Base-by-base conservation (phyloP, 1,140 invertebrate genomes). In the Heliconius hewitsoni region DNA sequence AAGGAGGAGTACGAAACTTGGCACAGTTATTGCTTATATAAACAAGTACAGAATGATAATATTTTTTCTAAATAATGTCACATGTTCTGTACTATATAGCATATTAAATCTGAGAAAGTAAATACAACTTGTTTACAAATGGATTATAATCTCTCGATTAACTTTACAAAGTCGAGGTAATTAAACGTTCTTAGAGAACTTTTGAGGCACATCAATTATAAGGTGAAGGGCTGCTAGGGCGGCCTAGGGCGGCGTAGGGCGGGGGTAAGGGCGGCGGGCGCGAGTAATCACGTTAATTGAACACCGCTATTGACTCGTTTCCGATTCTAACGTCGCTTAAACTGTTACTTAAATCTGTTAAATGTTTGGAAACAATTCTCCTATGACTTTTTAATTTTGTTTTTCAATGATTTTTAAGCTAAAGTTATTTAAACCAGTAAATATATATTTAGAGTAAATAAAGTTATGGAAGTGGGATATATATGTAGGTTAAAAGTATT, bases 261-360 rank as follows among this genome's bases (percentile, higher is more conserved):
- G 60, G 73, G 27, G 37, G 71, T 19, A 0, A 52, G 74, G 71
- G 37, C 60, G 46, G 66, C 50, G 30, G 70, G 52, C 60, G 70
- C 55, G 71, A 77, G 81, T 80, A 80, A 82, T 78, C 72, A 71
- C 55, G 82, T 76, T 78, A 81, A 80, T 81, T 66, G 78, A 77
- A 78, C 66, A 78, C 39, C 79, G 79, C 66, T 76, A 82, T 80
- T 80, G 78, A 83, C 57, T 73, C 75, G 66, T 60, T 76, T 74
- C 71, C 70, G 70, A 71, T 72, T 76, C 57, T 55, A 70, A 76
- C 71, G 30, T 16, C 77, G 50, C 57, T 66, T 72, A 55, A 19
- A 55, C 46, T 50, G 66, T 75, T 50, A 46, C 23, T 27, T 66
- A 66, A 66, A 66, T 66, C 60, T 66, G 60, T 30, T 66, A 66